Evolutionary conservation across 2,113 vertebrate genomes (phyloP).

Genomic region (Amazona vittata): DNA sequence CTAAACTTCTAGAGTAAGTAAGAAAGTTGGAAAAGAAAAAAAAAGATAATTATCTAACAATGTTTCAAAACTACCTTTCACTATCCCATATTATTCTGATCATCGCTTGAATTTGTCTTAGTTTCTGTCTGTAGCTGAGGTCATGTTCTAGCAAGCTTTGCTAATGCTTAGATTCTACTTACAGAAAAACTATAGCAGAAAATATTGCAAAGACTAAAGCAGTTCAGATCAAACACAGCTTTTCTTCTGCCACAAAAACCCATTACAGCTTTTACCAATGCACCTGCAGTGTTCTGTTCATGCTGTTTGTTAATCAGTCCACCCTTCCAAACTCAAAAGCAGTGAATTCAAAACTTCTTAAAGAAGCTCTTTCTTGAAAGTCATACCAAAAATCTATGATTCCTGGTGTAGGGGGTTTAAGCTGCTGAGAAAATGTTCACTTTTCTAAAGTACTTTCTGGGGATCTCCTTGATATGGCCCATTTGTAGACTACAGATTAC

Average conservation of each 20-base stretch:
- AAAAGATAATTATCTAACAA: not conserved
- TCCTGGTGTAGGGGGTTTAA: not conserved
- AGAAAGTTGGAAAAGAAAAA: not conserved
- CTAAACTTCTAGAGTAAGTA: not conserved
- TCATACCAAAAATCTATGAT: not conserved
- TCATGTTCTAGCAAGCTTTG: not conserved
- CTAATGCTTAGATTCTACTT: not conserved
- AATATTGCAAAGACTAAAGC: not conserved
- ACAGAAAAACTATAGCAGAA: not conserved
- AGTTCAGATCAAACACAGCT: not conserved
- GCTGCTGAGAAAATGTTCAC: not conserved
- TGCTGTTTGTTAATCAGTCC: not conserved
- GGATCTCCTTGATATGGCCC: not conserved
- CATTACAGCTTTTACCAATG: not conserved
- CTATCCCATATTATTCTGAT: not conserved
- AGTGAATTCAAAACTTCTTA: not conserved
- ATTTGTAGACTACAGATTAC: not conserved
- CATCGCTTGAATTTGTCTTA: not conserved
- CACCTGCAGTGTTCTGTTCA: not conserved
- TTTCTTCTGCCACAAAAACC: not conserved
- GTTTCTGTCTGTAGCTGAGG: not conserved
- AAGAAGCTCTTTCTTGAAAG: not conserved
- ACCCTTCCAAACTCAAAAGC: not conserved
- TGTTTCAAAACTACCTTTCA: not conserved
- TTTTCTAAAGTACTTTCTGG: not conserved